phyloP scores from a whole-genome alignment of 1,140 invertebrate genomes.

The Chymomyza costata region DNA sequence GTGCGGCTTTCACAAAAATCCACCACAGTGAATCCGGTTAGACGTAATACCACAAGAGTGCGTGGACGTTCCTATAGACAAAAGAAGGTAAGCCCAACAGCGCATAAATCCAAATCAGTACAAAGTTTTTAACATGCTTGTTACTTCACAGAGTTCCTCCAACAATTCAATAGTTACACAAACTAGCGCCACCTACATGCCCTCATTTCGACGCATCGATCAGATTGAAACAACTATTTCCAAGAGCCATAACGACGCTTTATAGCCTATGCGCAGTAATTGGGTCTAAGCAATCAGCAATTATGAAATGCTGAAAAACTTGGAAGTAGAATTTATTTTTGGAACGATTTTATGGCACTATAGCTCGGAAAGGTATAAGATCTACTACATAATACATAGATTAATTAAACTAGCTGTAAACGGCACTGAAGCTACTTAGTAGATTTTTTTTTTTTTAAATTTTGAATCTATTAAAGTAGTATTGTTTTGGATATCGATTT shows the following conservation, averaged over 20 bases:
- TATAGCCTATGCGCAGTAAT: slow-evolving; percentile 65
- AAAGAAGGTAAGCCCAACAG: slow-evolving; percentile 52
- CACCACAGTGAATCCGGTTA: slow-evolving; percentile 74
- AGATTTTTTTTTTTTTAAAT: slow-evolving; percentile 31
- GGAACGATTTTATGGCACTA: slow-evolving; percentile 44
- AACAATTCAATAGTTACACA: slow-evolving; percentile 74
- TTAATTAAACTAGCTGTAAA: slow-evolving; percentile 25
- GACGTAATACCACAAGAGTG: slow-evolving; percentile 77
- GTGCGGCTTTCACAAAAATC: slow-evolving; percentile 76
- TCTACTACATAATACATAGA: no score
- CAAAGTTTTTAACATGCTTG: no score
- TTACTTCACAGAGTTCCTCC: slow-evolving; percentile 57
- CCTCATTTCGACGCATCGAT: slow-evolving; percentile 70
- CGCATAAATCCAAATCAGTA: no score
- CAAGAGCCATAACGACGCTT: slow-evolving; percentile 72
- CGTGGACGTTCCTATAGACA: slow-evolving; percentile 73
- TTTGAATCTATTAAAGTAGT: slow-evolving; percentile 14
- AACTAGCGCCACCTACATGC: slow-evolving; percentile 62
- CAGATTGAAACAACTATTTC: slow-evolving; percentile 70
- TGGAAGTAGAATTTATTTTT: slow-evolving; percentile 56
- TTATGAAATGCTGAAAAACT: slow-evolving; percentile 13
- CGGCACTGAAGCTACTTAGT: slow-evolving; percentile 46
- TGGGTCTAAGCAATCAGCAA: slow-evolving; percentile 45
- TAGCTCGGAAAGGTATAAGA: not conserved
- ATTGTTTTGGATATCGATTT: no score